Conservation (phyloP, 2,888 invertebrate species). For the Drosophila robusta region DNA sequence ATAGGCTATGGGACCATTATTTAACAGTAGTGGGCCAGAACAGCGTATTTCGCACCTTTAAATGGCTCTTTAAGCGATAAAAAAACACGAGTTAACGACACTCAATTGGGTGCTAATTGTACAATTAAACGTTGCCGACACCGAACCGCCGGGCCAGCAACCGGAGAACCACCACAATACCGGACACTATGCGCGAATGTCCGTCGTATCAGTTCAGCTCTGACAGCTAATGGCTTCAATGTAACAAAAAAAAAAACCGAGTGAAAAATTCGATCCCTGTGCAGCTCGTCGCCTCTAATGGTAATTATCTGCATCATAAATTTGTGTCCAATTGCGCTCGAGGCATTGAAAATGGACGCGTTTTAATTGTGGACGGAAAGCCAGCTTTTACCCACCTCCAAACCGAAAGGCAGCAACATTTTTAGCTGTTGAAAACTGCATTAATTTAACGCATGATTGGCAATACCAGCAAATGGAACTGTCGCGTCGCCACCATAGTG, state of each 20-base stretch:
- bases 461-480: constrained; percentile 45
- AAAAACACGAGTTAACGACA: constrained; percentile 76
- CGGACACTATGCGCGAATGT: constrained; percentile 12
- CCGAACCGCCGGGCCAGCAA: constrained; percentile 5
- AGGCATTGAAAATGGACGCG: constrained; percentile 46
- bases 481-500: constrained; percentile 46
- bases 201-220: constrained; percentile 54
- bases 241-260: constrained; percentile 19
- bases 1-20: constrained; percentile 6
- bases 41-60: constrained; percentile 67
- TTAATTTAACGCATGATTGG: constrained; percentile 81
- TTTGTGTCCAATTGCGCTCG: constrained; percentile 66
- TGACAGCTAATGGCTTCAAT: constrained; percentile 63
- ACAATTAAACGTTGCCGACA: constrained; percentile 70
- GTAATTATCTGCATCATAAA: constrained; percentile 80
- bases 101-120: constrained; percentile 82
- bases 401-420: constrained; percentile 21
- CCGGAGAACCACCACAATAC: constrained; percentile 21
- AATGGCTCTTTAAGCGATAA: constrained; percentile 55
- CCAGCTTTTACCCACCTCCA: constrained; percentile 6
- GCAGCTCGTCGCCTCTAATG: constrained; percentile 56
- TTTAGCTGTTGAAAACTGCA: constrained; percentile 67
- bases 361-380: constrained; percentile 56
- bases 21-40: not conserved
- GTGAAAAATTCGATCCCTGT: constrained; percentile 24